Evolutionary conservation across 2,797 vertebrate genomes (phyloP), one percentile per base, ranked within the genome.

Genomic region (Poeciliopsis infans): DNA sequence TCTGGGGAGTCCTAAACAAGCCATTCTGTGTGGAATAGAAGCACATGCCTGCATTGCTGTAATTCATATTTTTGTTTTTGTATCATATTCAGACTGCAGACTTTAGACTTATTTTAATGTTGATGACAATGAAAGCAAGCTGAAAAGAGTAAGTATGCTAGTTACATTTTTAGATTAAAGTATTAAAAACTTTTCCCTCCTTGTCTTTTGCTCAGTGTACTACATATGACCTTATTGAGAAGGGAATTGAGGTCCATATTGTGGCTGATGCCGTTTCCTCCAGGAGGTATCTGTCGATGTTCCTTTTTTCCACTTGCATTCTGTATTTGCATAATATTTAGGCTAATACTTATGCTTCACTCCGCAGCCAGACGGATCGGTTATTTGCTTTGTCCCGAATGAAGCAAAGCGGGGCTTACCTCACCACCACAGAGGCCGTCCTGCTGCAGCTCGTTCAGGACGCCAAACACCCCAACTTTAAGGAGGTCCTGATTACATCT

Each of bases 1-100:
- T 61, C 90, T 96, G 41, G 95, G 95, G 28, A 94, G 91, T 82
- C 95, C 96, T 47, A 93, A 90, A 85, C 96, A 96, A 5, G 95
- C 96, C n/a, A 96, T 98, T 55, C 90, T 98, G 68, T 98, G 97
- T 78, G 97, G 97, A 84, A 95, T 98, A 1, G 97, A 98, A 86
- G 86, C 97, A 0, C 97, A 98, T 33, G 97, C 95, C 39, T 98
- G 97, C 83, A 96, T 98, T 31, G 94, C 97, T 88, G 97, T 98
- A 94, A 95, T 45, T 16, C 5, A 15, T 11, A 49, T 49, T 20
- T 7, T 46, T 16, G 10, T 49, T 16, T 43, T 23, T 46, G 23
- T 4, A 25, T 23, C 15, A 15, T 43, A 74, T 73, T 51, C 74
- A 13, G 28, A 36, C 16, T 74, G 36, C 46, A 28, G 2, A 33